Percentiles rank a stretch among this genome's conserved stretches.
Evolutionary conservation across 2,888 invertebrate species (phyloP).

Genomic region (Uloborus plumipes): DNA sequence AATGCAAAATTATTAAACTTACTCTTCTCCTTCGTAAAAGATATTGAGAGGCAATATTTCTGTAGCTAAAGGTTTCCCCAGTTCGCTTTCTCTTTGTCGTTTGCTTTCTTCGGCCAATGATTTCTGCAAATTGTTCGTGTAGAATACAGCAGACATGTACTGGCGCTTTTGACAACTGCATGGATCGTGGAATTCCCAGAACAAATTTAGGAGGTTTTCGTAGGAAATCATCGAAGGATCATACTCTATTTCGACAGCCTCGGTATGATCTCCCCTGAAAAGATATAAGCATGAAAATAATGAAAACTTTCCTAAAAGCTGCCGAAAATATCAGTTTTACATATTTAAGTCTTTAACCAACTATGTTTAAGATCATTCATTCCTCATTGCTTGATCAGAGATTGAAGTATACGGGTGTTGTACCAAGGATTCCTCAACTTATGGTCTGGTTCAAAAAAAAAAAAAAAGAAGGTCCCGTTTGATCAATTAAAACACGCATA

Average conservation of each 20-base stretch:
- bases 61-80: conserved; percentile 78
- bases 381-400: too few relatives aligned
- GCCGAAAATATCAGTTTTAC: too few relatives aligned
- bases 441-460: too few relatives aligned
- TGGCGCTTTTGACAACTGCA: conserved; percentile 82
- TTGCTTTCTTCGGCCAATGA: conserved; percentile 79
- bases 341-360: too few relatives aligned
- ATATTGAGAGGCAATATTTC: conserved; percentile 81
- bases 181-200: conserved; percentile 95
- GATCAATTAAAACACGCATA: too few relatives aligned
- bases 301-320: too few relatives aligned
- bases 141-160: conserved; percentile 92
- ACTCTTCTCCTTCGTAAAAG: conserved; percentile 96
- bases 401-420: too few relatives aligned
- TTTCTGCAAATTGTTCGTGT: conserved; percentile 88
- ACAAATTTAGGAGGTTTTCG: conserved; percentile 81
- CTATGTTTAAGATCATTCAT: too few relatives aligned
- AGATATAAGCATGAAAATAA: conserved; percentile 25
- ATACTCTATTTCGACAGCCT: conserved; percentile 91
- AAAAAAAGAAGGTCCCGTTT: too few relatives aligned
- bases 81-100: conserved; percentile 73
- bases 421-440: too few relatives aligned
- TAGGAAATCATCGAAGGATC: conserved; percentile 85
- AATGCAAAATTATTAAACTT: conserved; percentile 73
- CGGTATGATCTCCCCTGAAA: conserved; percentile 93